These are phyloP conservation scores for Formica aserva DNA, from an alignment of 2,888 invertebrate genomes.

Conservation along the genomic window DNA sequence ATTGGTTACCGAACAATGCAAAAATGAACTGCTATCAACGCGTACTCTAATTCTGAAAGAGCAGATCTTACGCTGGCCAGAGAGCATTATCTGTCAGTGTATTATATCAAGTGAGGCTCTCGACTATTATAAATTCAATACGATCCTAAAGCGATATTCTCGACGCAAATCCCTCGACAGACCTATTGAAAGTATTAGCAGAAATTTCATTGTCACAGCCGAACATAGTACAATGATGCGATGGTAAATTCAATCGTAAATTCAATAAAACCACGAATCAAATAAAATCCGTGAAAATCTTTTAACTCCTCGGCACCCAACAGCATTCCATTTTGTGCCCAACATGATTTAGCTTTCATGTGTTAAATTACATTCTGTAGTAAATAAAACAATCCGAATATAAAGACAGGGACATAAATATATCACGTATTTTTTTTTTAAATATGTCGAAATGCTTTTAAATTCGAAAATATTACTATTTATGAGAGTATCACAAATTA, in stretches of 20 bases:
- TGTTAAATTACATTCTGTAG: not conserved
- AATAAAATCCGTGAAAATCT: slow-evolving; percentile 28
- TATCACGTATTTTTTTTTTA: not conserved
- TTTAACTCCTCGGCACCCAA: slow-evolving; percentile 8
- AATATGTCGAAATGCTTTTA: not conserved
- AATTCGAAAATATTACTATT: not conserved
- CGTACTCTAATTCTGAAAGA: slow-evolving; percentile 36
- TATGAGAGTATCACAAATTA: not conserved
- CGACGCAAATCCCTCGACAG: slow-evolving; percentile 19
- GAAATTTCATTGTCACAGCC: slow-evolving; percentile 23
- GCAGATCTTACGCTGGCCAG: slow-evolving; percentile 35
- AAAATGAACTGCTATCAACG: slow-evolving; percentile 18
- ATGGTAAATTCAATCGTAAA: not conserved
- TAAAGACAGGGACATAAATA: not conserved
- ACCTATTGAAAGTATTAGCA: slow-evolving; percentile 40
- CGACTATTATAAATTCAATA: slow-evolving; percentile 48
- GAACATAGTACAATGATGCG: not conserved
- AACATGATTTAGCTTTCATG: slow-evolving; percentile 20
- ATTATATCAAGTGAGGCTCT: slow-evolving; percentile 35
- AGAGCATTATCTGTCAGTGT: slow-evolving; percentile 23
- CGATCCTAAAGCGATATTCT: slow-evolving; percentile 32
- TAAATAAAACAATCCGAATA: slow-evolving; percentile 10
- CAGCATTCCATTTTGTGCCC: slow-evolving; percentile 13
- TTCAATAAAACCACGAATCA: slow-evolving; percentile 17
- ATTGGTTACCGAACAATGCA: slow-evolving; percentile 20